Percentiles rank a stretch among this genome's conserved stretches.
These are phyloP conservation scores for Acleris emargana DNA, from an alignment of 2,888 invertebrate species.

Conservation along the genomic window DNA sequence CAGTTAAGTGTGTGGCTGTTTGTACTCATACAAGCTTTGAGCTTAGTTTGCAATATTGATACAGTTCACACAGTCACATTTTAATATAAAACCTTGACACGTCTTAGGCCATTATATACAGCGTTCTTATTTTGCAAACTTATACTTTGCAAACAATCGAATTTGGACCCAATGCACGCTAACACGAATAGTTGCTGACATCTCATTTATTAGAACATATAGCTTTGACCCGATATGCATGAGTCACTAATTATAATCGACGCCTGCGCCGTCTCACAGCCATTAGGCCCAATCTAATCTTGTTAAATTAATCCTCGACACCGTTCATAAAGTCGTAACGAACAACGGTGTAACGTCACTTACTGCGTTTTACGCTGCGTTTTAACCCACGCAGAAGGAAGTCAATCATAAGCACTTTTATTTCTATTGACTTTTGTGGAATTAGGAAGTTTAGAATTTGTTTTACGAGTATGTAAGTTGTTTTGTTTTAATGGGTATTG, in stretches of 20 bases:
- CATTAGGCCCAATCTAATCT: constrained; percentile 82
- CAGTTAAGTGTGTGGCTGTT: too few relatives aligned
- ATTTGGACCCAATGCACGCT: too few relatives aligned
- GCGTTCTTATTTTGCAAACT: too few relatives aligned
- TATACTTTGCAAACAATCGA: too few relatives aligned
- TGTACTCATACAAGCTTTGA: too few relatives aligned
- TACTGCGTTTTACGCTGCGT: constrained; percentile 26
- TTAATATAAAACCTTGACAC: too few relatives aligned
- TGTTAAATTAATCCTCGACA: constrained; percentile 65
- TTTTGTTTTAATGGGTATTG: not conserved
- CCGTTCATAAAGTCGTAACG: constrained; percentile 18
- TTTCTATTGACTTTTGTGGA: constrained; percentile 44
- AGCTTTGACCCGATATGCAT: constrained; percentile 54
- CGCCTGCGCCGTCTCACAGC: constrained; percentile 77
- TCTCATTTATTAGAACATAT: constrained; percentile 26
- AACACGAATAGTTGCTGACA: constrained; percentile 11
- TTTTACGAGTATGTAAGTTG: constrained; percentile 17
- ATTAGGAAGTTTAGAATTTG: constrained; percentile 43
- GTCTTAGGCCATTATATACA: too few relatives aligned
- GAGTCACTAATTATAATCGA: constrained; percentile 79
- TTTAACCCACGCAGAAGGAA: constrained; percentile 41
- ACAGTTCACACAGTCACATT: too few relatives aligned
- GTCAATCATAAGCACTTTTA: constrained; percentile 44
- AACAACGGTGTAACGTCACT: not conserved
- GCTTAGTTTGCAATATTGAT: too few relatives aligned